Evolutionary conservation across 2,797 vertebrate species (phyloP), one percentile per base, ranked within the genome.

Genomic region (Halcyon leucocephala): DNA sequence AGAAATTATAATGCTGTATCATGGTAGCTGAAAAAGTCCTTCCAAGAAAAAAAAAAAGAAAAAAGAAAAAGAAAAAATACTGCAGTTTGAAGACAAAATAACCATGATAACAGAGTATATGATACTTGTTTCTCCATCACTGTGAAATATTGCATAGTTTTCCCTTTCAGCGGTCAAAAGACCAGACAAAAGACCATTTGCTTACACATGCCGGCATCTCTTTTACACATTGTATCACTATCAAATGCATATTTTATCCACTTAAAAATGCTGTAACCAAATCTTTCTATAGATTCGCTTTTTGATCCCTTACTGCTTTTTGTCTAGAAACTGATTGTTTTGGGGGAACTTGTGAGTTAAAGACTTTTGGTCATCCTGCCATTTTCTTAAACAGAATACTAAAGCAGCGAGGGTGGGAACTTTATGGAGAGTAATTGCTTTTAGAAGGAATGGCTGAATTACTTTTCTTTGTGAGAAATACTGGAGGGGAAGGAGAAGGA

Each of bases 71-170:
- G 61, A 67, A 61, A 48, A 90, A 96, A 76, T 17, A 69, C 9
- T 64, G 42, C 61, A 84, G 67, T 85, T 94, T 79, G 62, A 87
- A 94, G 55, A 86, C 70, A 87, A 95, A 95, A 92, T 97, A 93
- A 94, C 95, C 94, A 94, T 93, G 95, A 95, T 96, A 96, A 93
- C 90, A 93, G 41, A 89, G 33, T 62, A 91, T 76, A 95, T 39
- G 69, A 92, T 78, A 79, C 76, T 87, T 95, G 37, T 92, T 95
- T 89, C 81, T 89, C 77, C 42, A 92, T 86, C 95, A 65, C 54
- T 76, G 35, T 76, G 90, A 97, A 97, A 96, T 89, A 91, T 2
- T 83, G 91, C 70, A n/a, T 67, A 82, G 69, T 92, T 95, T 92
- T 94, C 87, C 81, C 71, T 60, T 94, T 93, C 90, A 94, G 80